Conservation (phyloP, 2,113 vertebrate genomes). For the Trogon melanurus region DNA sequence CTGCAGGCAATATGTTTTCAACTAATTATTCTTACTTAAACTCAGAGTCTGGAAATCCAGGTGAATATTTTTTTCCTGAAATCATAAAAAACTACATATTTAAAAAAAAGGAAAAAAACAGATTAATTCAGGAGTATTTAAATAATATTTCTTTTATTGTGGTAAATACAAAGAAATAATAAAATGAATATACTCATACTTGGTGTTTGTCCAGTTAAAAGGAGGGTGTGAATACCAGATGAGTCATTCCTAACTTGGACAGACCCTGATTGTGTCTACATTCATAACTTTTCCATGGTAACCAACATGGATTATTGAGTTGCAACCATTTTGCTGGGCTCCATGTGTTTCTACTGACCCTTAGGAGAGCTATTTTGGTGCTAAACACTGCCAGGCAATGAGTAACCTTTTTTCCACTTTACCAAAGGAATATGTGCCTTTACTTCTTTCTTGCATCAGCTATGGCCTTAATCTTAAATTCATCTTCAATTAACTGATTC, state of each 20-base stretch:
- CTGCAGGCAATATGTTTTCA: neutral
- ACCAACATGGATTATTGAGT: slow-evolving; percentile 3
- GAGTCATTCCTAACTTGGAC: slow-evolving; percentile 39
- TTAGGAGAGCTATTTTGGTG: slow-evolving; percentile 10
- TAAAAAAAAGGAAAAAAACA: neutral
- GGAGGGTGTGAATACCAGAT: neutral
- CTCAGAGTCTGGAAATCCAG: neutral
- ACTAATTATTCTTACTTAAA: neutral
- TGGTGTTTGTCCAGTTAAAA: slow-evolving; percentile 25
- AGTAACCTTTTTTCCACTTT: slow-evolving; percentile 34
- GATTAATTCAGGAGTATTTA: neutral
- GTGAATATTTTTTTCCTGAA: neutral
- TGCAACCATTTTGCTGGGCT: neutral
- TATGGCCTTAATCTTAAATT: neutral
- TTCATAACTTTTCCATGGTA: slow-evolving; percentile 43
- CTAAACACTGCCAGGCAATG: neutral
- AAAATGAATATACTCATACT: neutral
- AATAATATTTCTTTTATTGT: neutral
- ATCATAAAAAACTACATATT: neutral
- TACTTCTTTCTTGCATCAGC: slow-evolving; percentile 4
- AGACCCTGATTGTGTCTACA: slow-evolving; percentile 23
- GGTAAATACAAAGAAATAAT: neutral
- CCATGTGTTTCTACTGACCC: neutral
- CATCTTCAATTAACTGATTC: neutral
- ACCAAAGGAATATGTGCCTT: neutral